These are phyloP conservation scores for Dolichomitus sp. DNA, from an alignment of 2,888 invertebrate species.

Conservation along the genomic window DNA sequence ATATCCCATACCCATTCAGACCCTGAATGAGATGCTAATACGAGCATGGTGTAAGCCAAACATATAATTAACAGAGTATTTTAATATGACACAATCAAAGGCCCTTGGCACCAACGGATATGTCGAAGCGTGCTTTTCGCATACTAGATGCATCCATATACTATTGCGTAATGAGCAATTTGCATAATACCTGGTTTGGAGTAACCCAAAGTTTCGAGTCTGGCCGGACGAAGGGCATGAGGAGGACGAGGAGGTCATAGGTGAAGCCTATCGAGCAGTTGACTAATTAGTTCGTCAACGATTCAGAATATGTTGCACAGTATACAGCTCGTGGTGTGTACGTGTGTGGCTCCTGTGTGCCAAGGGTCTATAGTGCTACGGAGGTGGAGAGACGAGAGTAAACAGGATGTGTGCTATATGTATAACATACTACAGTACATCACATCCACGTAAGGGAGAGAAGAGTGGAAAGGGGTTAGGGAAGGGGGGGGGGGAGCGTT, in stretches of 20 bases:
- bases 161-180: constrained; percentile 18
- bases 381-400: neutral
- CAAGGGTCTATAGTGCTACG: constrained; percentile 8
- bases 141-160: neutral
- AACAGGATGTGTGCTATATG: constrained; percentile 7
- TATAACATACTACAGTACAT: neutral
- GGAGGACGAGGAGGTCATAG: neutral
- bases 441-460: neutral
- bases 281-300: constrained; percentile 60
- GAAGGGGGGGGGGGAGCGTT: neutral
- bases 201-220: constrained; percentile 21
- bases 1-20: constrained; percentile 30
- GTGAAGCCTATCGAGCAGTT: constrained; percentile 44
- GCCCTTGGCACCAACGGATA: neutral
- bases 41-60: neutral
- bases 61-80: neutral
- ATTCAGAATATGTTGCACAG: constrained; percentile 32
- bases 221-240: neutral
- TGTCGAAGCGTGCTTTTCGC: neutral
- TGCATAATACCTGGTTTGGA: neutral
- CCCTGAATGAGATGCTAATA: constrained; percentile 48
- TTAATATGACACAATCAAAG: neutral
- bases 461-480: neutral
- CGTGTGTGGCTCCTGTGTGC: constrained; percentile 9
- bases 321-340: constrained; percentile 3